Base-by-base conservation (phyloP, 2,888 invertebrate species). In the Elmis aenea region DNA sequence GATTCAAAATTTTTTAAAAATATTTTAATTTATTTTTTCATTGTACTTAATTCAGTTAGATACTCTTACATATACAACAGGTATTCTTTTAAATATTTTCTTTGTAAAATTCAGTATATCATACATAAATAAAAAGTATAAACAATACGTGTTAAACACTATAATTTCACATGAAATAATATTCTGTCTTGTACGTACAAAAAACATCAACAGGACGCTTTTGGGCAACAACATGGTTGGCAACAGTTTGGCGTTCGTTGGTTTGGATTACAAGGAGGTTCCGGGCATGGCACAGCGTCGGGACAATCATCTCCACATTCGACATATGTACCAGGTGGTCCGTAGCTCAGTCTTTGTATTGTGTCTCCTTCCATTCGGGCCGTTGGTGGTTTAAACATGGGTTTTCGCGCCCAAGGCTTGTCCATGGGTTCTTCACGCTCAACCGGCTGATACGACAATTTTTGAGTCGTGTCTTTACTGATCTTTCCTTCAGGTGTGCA, bases 281-380 rank as follows among this genome's bases (percentile, higher is more conserved):
- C 54, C 2, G 65, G 65, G 49, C 66, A 66, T 14, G 62, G 61
- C 24, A 74, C 69, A 9, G 75, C 75, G 48, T 74, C 71, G 1
- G 69, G 59, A 58, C 75, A 74, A 11, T 74, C 72, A 50, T 75
- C 74, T 49, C 70, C 69, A 38, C 73, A 73, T 46, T 76, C 71
- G 0, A 74, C 69, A 54, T 73, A 77, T 40, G 72, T 72, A 31
- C 78, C 78, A 1, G 78, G 78, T 1, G 77, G 74, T 46, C 72
- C 60, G 64, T 75, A 81, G 48, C 79, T 80, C 26, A 77, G 68
- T 24, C 70, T 70, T 52, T 82, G 79, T 0, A 79, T 66, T 0
- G 82, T 81, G 6, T 76, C 73, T 38, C 73, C 73, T 39, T 81
- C 64, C 66, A 74, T 65, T 13, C 69, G 62, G 10, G 66, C 46